Evolutionary conservation across 2,797 vertebrate genomes (phyloP).

Genomic region (Gouania willdenowi): DNA sequence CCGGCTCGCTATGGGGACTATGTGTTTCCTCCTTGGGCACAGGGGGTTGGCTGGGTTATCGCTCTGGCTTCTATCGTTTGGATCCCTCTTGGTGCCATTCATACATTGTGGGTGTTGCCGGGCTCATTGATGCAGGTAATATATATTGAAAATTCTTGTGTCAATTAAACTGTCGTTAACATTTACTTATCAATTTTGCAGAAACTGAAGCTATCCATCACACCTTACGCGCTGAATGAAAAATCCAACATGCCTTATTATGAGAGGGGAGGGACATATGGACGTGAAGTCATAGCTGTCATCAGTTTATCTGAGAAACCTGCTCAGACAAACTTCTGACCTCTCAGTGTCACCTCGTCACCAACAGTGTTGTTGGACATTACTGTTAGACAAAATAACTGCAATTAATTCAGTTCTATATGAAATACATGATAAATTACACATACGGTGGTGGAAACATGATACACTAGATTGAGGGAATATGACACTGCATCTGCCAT

Average conservation of each 20-base stretch:
- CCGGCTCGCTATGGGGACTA: constrained; percentile 72
- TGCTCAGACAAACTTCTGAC: constrained; percentile 52
- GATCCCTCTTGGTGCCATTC: constrained; percentile 72
- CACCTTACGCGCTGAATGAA: constrained; percentile 56
- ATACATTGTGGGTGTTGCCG: constrained; percentile 75
- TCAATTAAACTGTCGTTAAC: neutral
- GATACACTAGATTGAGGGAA: constrained; percentile 10
- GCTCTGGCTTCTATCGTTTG: constrained; percentile 76
- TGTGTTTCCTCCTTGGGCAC: constrained; percentile 76
- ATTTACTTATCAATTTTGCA: constrained; percentile 30
- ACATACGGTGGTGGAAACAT: constrained; percentile 2
- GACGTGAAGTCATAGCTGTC: constrained; percentile 7
- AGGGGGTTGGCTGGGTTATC: constrained; percentile 76
- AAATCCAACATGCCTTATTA: constrained; percentile 37
- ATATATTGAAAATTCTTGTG: neutral
- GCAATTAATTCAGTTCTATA: neutral
- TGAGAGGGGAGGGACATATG: constrained; percentile 36
- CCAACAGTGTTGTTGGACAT: neutral
- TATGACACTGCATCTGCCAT: constrained; percentile 20
- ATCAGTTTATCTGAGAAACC: constrained; percentile 48
- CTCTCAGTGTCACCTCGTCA: neutral
- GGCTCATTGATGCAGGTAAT: constrained; percentile 71
- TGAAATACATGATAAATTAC: too few species aligned
- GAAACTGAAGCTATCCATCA: constrained; percentile 70
- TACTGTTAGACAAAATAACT: too few species aligned